Base-by-base conservation (phyloP, 2,113 vertebrate species). In the Garra rufa region DNA sequence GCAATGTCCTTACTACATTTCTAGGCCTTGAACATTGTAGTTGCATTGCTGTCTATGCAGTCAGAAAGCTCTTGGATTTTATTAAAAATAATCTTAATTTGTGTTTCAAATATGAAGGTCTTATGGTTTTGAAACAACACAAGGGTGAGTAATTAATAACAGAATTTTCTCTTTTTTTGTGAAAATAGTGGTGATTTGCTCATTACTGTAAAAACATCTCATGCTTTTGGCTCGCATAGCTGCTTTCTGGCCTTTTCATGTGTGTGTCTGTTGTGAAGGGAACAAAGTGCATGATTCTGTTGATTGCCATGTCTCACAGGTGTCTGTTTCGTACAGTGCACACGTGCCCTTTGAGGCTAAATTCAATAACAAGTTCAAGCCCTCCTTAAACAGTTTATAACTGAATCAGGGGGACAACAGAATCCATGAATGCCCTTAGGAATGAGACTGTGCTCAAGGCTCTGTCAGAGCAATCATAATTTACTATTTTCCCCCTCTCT, bases 391-490 rank as follows among this genome's bases (percentile, higher is more conserved):
- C 55, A 70, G 61, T 85, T 81, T 19, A 9, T 87, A 87, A 87
- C 83, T 41, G 21, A 85, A 87, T 87, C 80, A 85, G 52, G 43
- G 46, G 79, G 67, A 85, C 83, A 79, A 67, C 55, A 83, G 80
- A 63, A 87, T 82, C 79, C 86, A 83, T 83, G 76, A 85, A 78
- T 82, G 76, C 83, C 79, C 83, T 57, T 84, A 87, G 80, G 83
- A 83, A 85, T 83, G 86, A 87, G 55, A 77, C 46, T 15, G 38
- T 28, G 38, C 65, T 73, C 46, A 1, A 28, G 19, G 38, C 55
- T 65, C 30, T 6, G 26, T 85, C 83, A 52, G 52, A 87, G 52
- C 76, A 87, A 85, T 82, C 79, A 9, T 76, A 85, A 85, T 85
- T 87, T 48, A 9, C 50, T 76, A 30, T 83, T 61, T 63, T 9